phyloP scores from a whole-genome alignment of 2,888 invertebrate genomes.

The Diadegma fenestrale region DNA sequence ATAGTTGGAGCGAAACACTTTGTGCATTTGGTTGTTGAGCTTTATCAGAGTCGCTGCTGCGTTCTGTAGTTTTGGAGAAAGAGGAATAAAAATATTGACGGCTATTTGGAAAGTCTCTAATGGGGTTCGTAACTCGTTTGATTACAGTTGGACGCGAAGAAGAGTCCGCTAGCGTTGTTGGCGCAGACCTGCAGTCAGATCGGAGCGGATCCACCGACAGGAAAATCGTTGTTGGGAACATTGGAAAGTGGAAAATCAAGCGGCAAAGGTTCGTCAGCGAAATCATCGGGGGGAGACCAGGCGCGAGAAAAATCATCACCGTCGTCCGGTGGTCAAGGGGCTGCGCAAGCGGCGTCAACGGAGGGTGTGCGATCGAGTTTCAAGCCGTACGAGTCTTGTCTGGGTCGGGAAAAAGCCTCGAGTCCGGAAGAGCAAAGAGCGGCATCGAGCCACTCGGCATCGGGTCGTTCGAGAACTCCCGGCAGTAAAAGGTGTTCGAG shows the following conservation, averaged over 20 bases:
- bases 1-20: constrained; percentile 45
- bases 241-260: constrained; percentile 89
- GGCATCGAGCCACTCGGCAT: constrained; percentile 82
- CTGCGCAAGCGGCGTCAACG: constrained; percentile 84
- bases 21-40: constrained; percentile 54
- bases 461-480: constrained; percentile 81
- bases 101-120: constrained; percentile 44
- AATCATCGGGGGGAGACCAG: constrained; percentile 81
- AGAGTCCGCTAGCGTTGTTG: constrained; percentile 97
- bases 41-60: constrained; percentile 5
- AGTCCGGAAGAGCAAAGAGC: constrained; percentile 89
- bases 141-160: constrained; percentile 98
- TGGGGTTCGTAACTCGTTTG: constrained; percentile 80
- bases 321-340: constrained; percentile 58
- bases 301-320: constrained; percentile 88
- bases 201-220: constrained; percentile 93
- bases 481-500: constrained; percentile 88
- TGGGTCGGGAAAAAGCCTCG: constrained; percentile 88
- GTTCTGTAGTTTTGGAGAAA: not conserved
- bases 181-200: constrained; percentile 99
- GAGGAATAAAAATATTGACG: not conserved
- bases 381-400: constrained; percentile 91
- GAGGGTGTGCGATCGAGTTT: constrained; percentile 87
- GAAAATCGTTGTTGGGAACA: constrained; percentile 91
- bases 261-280: constrained; percentile 83